Conservation (phyloP, 2,113 vertebrate species). For the Dinomys branickii region DNA sequence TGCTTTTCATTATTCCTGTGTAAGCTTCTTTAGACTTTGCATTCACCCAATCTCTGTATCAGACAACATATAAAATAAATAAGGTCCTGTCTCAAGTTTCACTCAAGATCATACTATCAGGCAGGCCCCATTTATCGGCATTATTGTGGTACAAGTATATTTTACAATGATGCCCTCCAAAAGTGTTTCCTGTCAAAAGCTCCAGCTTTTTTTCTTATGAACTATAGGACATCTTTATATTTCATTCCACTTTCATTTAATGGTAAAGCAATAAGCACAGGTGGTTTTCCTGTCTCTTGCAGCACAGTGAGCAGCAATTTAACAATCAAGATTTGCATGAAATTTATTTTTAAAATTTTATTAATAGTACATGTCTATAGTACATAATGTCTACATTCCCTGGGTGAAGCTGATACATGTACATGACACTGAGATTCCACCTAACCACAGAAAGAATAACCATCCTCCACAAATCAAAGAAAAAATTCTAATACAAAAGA, state of each 20-base stretch:
- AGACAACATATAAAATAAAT: background rate
- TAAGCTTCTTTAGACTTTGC: background rate
- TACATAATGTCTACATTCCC: background rate
- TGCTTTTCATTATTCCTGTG: background rate
- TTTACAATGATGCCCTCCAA: background rate
- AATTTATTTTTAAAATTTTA: conserved; percentile 11
- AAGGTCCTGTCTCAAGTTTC: background rate
- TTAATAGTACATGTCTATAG: background rate
- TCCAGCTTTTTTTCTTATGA: background rate
- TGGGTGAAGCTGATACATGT: background rate
- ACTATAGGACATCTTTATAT: background rate
- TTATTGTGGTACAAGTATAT: background rate
- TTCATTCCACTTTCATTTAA: background rate
- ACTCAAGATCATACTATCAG: background rate
- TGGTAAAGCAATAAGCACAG: background rate
- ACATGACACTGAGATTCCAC: background rate
- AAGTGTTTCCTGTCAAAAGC: conserved; percentile 21
- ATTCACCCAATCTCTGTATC: background rate
- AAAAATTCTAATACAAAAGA: background rate
- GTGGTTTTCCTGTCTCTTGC: background rate
- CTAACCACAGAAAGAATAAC: background rate
- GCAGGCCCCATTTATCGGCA: background rate
- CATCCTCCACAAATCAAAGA: background rate
- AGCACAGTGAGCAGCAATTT: background rate
- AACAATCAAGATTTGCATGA: background rate